Base-by-base conservation (phyloP, 1,140 invertebrate genomes). In the Drosophila tropicalis region DNA sequence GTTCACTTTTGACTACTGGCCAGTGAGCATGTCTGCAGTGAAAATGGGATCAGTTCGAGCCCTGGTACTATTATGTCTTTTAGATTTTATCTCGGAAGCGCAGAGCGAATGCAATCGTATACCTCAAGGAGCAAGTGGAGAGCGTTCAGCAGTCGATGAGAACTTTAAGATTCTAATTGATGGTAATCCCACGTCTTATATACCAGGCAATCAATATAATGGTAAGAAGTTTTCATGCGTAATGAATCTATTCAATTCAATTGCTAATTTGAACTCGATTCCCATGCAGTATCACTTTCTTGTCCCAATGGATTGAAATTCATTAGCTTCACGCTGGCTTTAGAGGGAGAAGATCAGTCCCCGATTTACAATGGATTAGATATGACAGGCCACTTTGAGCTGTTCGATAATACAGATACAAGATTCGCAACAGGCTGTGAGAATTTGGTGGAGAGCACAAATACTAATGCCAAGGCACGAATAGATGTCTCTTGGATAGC, bases 401-500 rank as follows among this genome's bases (percentile, higher is more conserved):
- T 96, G 3, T 60, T 72, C 6, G 94, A 94, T 40, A 94, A 94
- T 10, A 94, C 95, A 41, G 90, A 95, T 17, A 95, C 94, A 1
- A 94, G 94, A 79, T 96, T 95, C 81, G 95, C 95, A 5, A 94
- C 95, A 39, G 93, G 93, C 51, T 97, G 97, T 86, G 93, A 95
- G 1, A 96, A 97, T 81, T 94, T 96, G 29, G 94, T 98, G 0
- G 94, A 94, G 1, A 95, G 97, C 74, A 94, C 95, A 3, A 94
- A 94, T n/a, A 93, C 91, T 19, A 93, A 96, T 51, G 93, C 94
- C 0, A 98, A 98, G 85, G 94, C 94, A 2, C 94, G 96, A 65
- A 91, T 94, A 13, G 93, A 92, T 54, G 93, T 94, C 67, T 92
- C 95, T 34, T 98, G 97, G 97, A 94, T 94, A n/a, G 97, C 97